Evolutionary conservation across 2,113 vertebrate genomes (phyloP), one percentile per base, ranked within the genome.

Genomic region (Toxotes chatareus): DNA sequence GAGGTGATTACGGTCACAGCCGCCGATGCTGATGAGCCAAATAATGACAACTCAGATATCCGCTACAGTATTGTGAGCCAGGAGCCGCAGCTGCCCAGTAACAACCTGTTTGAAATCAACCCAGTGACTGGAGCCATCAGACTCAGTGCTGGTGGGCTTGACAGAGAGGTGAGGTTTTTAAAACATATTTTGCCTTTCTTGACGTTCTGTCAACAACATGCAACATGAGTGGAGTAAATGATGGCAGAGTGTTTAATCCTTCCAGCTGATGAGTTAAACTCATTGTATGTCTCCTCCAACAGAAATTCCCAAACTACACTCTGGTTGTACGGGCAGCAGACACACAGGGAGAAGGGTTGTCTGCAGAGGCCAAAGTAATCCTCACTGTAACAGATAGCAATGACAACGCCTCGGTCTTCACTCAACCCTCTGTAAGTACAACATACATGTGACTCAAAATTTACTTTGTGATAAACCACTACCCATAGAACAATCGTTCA

Each of bases 351-450:
- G 0, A 0, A 0, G 96, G 97, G 12, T 82, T 94, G 6, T 27
- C 5, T 21, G 93, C 17, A 17, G 47, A 75, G 0, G 90, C 91
- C 0, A 96, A 67, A 0, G 96, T 96, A 0, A 67, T 96, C 34
- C 95, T 99, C 42, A 93, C 92, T 0, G 91, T 99, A 83, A 90
- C 81, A 0, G 97, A 98, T 0, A 86, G 85, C 72, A 98, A 99
- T 0, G 97, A 98, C 91, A 96, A 97, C 1, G 32, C 93, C 38
- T 97, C 98, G 0, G 0, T 79, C 70, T 99, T 98, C 66, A 0
- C 90, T 3, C 85, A 95, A 0, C 0, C 0, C 11, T 2, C 0
- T 82, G 98, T 99, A 96, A 95, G 91, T 90, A 61, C 23, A 40
- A 31, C 27, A 7, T n/a, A 42, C 53, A 38, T 4, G 1, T 36